Conservation (phyloP, 30 jellyfish, hydroid and myxozoan genomes). For the Cassiopea xamachana region DNA sequence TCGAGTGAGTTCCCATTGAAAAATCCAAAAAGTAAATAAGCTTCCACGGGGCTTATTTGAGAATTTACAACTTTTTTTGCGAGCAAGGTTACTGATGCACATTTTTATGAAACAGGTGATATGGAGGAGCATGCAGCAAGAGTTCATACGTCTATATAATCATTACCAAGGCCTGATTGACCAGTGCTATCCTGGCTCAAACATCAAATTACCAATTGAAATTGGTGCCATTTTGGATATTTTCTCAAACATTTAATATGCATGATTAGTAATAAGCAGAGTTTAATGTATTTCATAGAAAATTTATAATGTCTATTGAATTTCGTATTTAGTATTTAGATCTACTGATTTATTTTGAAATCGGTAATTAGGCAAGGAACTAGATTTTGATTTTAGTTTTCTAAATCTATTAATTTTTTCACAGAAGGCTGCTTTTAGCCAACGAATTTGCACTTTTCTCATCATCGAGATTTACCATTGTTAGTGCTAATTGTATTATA, state of each 20-base stretch:
- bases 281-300: neutral
- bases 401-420: neutral
- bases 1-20: too few relatives aligned
- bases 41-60: neutral
- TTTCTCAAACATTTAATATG: slow-evolving; percentile 69
- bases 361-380: too few relatives aligned
- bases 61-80: too few relatives aligned
- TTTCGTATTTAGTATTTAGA: neutral
- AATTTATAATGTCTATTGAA: too few relatives aligned
- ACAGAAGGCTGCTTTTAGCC: too few relatives aligned
- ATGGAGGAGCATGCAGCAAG: slow-evolving; percentile 96
- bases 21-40: too few relatives aligned
- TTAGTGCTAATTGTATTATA: too few relatives aligned
- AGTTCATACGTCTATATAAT: slow-evolving; percentile 88
- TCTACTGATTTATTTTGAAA: neutral
- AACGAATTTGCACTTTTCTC: too few relatives aligned
- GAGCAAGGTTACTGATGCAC: neutral
- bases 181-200: slow-evolving; percentile 92
- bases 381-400: too few relatives aligned
- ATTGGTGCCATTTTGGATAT: slow-evolving; percentile 78
- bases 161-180: slow-evolving; percentile 87
- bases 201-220: slow-evolving; percentile 72
- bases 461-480: too few relatives aligned
- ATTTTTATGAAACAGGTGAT: slow-evolving; percentile 63
- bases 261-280: neutral